These are phyloP conservation scores for Ranitomeya variabilis DNA, from an alignment of 2,113 vertebrate genomes.

Conservation along the genomic window DNA sequence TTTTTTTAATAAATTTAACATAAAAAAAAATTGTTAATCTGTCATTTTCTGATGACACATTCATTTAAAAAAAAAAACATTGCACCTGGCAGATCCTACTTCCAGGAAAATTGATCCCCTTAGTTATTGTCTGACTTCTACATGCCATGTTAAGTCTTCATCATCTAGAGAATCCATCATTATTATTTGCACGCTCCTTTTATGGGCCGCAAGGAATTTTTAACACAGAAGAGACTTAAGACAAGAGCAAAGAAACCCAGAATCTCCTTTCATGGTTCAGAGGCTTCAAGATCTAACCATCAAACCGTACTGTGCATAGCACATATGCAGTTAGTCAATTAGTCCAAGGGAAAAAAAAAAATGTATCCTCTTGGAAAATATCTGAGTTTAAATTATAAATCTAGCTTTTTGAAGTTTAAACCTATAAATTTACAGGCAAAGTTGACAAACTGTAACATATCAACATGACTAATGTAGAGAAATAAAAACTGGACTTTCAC, in stretches of 20 bases:
- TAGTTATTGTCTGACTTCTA: neutral
- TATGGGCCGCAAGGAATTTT: conserved; percentile 13
- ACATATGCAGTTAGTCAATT: conserved; percentile 14
- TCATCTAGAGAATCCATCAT: neutral
- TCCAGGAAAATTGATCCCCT: neutral
- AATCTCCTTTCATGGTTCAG: conserved; percentile 25
- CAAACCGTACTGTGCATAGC: neutral
- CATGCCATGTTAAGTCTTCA: neutral
- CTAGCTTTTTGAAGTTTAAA: conserved; percentile 25
- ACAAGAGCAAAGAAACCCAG: neutral
- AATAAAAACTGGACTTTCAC: neutral
- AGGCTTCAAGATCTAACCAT: neutral
- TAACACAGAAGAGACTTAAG: neutral
- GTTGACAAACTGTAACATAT: conserved; percentile 8
- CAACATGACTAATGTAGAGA: neutral
- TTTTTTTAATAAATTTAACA: too few relatives aligned
- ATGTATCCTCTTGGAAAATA: neutral
- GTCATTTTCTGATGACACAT: too few relatives aligned
- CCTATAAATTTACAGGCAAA: neutral
- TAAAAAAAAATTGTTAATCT: too few relatives aligned
- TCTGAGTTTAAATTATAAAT: conserved; percentile 30
- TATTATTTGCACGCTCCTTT: neutral
- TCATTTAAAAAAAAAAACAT: too few relatives aligned
- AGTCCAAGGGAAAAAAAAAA: neutral
- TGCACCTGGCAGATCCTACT: neutral